phyloP scores from a whole-genome alignment of 1,140 invertebrate species.

The Diorhabda elongata region DNA sequence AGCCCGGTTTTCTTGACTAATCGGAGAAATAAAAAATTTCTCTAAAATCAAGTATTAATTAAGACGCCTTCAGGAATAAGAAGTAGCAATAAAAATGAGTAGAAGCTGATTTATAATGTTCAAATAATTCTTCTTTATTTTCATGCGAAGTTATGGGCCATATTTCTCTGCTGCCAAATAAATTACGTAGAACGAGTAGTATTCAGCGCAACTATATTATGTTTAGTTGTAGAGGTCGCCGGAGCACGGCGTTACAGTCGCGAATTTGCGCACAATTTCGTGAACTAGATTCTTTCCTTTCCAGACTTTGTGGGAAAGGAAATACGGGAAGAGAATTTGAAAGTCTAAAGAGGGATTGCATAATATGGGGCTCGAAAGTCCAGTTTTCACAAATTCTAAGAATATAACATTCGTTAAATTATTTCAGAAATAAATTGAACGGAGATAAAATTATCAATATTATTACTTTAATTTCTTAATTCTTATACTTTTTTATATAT shows the following conservation, averaged over 20 bases:
- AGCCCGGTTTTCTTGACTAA: too few relatives aligned
- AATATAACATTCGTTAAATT: too few relatives aligned
- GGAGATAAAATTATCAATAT: too few relatives aligned
- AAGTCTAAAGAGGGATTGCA: too few relatives aligned
- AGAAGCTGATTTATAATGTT: slow-evolving; percentile 48
- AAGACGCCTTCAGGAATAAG: not conserved
- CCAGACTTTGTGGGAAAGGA: too few relatives aligned
- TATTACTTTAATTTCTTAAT: too few relatives aligned
- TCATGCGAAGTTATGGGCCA: slow-evolving; percentile 49
- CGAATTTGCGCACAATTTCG: not conserved
- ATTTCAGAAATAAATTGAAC: too few relatives aligned
- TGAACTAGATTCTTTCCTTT: not conserved
- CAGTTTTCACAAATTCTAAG: too few relatives aligned
- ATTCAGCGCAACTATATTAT: slow-evolving; percentile 46
- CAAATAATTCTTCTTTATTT: slow-evolving; percentile 50
- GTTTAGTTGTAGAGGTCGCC: slow-evolving; percentile 44
- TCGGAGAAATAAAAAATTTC: not conserved
- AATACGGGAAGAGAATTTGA: too few relatives aligned
- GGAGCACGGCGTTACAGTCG: slow-evolving; percentile 11
- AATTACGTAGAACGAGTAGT: slow-evolving; percentile 43
- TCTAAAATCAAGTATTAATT: slow-evolving; percentile 3
- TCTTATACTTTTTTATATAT: too few relatives aligned
- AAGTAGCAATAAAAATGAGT: slow-evolving; percentile 43
- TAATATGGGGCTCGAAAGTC: too few relatives aligned
- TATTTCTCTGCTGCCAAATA: slow-evolving; percentile 48